phyloP scores from a whole-genome alignment of 2,113 vertebrate species.

The Platichthys flesus region DNA sequence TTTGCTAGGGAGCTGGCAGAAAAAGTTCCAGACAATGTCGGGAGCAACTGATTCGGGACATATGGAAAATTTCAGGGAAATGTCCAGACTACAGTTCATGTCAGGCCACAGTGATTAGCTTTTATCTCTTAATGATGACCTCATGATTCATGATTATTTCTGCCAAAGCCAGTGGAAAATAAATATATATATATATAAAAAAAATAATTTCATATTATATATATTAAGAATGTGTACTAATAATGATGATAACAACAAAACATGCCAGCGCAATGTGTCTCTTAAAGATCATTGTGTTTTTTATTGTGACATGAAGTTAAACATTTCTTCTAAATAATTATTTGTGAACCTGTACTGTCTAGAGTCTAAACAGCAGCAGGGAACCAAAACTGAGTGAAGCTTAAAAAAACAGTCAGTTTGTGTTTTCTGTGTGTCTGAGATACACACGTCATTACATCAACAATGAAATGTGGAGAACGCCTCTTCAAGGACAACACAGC shows the following conservation, averaged over 20 bases:
- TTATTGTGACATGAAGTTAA: not conserved
- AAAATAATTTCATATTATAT: too few species aligned
- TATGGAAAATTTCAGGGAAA: too few species aligned
- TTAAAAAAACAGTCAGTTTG: not conserved
- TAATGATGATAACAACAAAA: too few species aligned
- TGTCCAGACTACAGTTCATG: too few species aligned
- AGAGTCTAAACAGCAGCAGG: slow-evolving; percentile 19
- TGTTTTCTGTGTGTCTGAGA: slow-evolving; percentile 18
- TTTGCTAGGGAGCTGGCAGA: too few species aligned
- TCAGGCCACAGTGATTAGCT: too few species aligned
- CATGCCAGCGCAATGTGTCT: not conserved
- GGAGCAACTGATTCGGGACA: too few species aligned
- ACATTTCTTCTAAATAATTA: too few species aligned
- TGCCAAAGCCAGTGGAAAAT: not conserved
- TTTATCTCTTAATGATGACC: too few species aligned
- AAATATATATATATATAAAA: not conserved
- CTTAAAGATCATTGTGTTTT: slow-evolving; percentile 17
- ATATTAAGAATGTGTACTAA: too few species aligned
- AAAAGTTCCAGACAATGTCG: too few species aligned
- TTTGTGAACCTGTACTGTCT: slow-evolving; percentile 12
- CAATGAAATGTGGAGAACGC: slow-evolving; percentile 31
- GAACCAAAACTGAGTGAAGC: slow-evolving; percentile 3
- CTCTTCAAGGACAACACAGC: slow-evolving; percentile 17
- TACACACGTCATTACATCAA: not conserved
- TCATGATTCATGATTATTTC: not conserved